Evolutionary conservation across 2,113 vertebrate species (phyloP).

Genomic region (Hemiscyllium ocellatum): DNA sequence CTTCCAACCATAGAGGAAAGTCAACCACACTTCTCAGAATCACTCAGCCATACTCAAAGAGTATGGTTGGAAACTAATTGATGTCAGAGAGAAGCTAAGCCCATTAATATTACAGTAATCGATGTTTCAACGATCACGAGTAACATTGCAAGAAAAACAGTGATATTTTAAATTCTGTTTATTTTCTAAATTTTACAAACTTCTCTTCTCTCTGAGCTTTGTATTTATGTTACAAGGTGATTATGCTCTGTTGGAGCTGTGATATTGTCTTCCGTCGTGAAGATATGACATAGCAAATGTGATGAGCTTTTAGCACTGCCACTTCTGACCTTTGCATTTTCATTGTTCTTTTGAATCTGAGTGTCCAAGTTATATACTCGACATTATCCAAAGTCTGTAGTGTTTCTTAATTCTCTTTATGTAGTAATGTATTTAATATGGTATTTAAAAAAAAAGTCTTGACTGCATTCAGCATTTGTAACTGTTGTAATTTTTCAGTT

Average conservation of each 20-base stretch:
- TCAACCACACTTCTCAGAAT: constrained; percentile 4
- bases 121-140: neutral
- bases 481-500: constrained; percentile 5
- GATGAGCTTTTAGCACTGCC: constrained; percentile 1
- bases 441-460: constrained; percentile 22
- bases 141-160: neutral
- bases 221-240: neutral
- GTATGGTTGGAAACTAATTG: neutral
- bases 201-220: neutral
- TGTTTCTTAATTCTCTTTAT: constrained; percentile 13
- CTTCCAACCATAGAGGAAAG: neutral
- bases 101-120: neutral
- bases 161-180: neutral
- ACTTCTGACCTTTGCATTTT: neutral
- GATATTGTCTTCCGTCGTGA: neutral
- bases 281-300: neutral
- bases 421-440: constrained; percentile 25
- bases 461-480: neutral
- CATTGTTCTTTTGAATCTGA: neutral
- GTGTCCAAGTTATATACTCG: neutral
- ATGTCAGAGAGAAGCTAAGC: neutral
- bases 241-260: neutral
- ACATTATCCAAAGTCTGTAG: constrained; percentile 22
- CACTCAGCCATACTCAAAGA: neutral
- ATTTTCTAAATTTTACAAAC: neutral